phyloP scores from a whole-genome alignment of 37 sponge, comb jelly and placozoan genomes.

The Ephydatia muelleri region DNA sequence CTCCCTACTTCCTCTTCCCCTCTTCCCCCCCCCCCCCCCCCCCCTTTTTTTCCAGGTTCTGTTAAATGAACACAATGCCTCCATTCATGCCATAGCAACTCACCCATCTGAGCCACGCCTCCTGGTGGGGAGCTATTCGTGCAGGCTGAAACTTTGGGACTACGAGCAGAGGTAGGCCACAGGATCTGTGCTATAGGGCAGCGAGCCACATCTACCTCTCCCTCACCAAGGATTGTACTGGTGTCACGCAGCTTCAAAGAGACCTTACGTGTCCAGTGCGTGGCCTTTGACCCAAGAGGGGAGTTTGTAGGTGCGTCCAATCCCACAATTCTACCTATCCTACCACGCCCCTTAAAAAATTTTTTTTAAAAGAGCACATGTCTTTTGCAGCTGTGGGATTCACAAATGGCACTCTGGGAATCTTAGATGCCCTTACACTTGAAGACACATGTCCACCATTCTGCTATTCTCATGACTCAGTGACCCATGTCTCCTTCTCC shows the following conservation, averaged over 20 bases:
- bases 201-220: no score
- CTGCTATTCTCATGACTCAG: slow-evolving; percentile 74
- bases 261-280: slow-evolving; percentile 64
- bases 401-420: slow-evolving; percentile 72
- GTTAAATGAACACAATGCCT: slow-evolving; percentile 72
- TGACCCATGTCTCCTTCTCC: slow-evolving; percentile 94
- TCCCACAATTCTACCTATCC: neutral
- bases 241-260: slow-evolving; percentile 54
- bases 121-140: slow-evolving; percentile 85
- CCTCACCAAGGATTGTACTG: slow-evolving; percentile 24
- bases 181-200: neutral
- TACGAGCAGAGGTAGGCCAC: slow-evolving; percentile 74
- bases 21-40: neutral
- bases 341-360: neutral
- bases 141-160: slow-evolving; percentile 93
- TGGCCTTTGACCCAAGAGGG: slow-evolving; percentile 75
- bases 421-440: slow-evolving; percentile 82
- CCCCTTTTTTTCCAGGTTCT: slow-evolving; percentile 39
- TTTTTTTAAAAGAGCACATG: neutral
- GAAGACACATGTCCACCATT: slow-evolving; percentile 67
- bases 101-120: slow-evolving; percentile 74
- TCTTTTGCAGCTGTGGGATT: slow-evolving; percentile 81
- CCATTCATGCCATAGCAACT: slow-evolving; percentile 79
- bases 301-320: slow-evolving; percentile 55
- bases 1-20: no score